phyloP scores from a whole-genome alignment of 1,140 invertebrate genomes.

The Ips nitidus region DNA sequence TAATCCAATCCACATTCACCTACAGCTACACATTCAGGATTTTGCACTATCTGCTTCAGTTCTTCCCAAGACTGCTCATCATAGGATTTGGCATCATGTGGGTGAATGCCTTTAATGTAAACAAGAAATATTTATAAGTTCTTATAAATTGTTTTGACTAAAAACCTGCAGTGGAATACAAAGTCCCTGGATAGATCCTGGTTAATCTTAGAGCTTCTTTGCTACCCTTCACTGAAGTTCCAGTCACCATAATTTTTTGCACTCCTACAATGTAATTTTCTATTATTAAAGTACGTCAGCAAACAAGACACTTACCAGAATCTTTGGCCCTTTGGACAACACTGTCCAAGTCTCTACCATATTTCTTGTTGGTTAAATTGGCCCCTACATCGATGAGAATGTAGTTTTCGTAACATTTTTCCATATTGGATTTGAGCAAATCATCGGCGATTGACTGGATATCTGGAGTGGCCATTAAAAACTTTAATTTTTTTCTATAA shows the following conservation, averaged over 20 bases:
- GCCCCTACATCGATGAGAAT: slow-evolving; percentile 92
- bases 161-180: slow-evolving; percentile 89
- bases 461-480: slow-evolving; percentile 19
- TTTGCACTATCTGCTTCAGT: slow-evolving; percentile 69
- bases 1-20: slow-evolving; percentile 95
- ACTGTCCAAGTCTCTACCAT: slow-evolving; percentile 86
- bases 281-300: slow-evolving; percentile 1
- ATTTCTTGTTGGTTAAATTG: slow-evolving; percentile 95
- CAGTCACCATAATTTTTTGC: slow-evolving; percentile 92
- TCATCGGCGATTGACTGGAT: slow-evolving; percentile 9
- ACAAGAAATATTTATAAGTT: background rate
- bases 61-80: slow-evolving; percentile 74
- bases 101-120: slow-evolving; percentile 75
- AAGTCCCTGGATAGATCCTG: slow-evolving; percentile 82
- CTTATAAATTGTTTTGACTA: background rate
- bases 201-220: slow-evolving; percentile 88
- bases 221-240: slow-evolving; percentile 83
- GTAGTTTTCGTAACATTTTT: slow-evolving; percentile 78
- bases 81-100: slow-evolving; percentile 94
- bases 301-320: slow-evolving; percentile 64
- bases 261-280: slow-evolving; percentile 64
- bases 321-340: slow-evolving; percentile 91
- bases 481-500: too few relatives aligned
- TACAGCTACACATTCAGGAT: slow-evolving; percentile 89
- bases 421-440: slow-evolving; percentile 50